Conservation (phyloP, 2,888 invertebrate species). For the Achlya flavicornis region DNA sequence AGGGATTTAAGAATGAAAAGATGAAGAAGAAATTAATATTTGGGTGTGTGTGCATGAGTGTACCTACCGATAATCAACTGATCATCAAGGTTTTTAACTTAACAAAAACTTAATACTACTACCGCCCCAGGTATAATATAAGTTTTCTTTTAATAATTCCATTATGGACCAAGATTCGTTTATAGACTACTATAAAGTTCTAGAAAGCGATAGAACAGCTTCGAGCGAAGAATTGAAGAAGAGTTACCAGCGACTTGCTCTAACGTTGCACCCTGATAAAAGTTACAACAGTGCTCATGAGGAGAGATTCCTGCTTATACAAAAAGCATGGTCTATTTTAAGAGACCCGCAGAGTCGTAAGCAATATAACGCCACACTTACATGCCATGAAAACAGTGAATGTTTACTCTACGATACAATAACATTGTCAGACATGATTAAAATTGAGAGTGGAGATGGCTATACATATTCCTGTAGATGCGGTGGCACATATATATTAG, state of each 20-base stretch:
- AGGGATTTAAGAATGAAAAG: no score
- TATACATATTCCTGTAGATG: conserved; percentile 87
- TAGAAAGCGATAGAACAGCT: conserved; percentile 81
- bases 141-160: background rate
- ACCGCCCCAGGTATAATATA: background rate
- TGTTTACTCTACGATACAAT: conserved; percentile 85
- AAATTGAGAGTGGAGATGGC: conserved; percentile 53
- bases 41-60: no score
- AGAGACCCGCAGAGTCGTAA: conserved; percentile 84
- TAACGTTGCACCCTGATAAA: conserved; percentile 86
- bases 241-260: conserved; percentile 83
- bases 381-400: conserved; percentile 83
- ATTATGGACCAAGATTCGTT: conserved; percentile 34
- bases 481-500: conserved; percentile 85
- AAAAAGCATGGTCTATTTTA: conserved; percentile 89
- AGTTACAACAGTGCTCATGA: conserved; percentile 40
- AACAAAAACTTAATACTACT: no score
- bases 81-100: no score
- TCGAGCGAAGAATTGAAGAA: conserved; percentile 84
- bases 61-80: no score
- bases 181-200: conserved; percentile 80
- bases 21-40: no score
- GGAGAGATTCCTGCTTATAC: conserved; percentile 72
- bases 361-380: conserved; percentile 86
- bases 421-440: conserved; percentile 72